These are phyloP conservation scores for Paratilapia polleni DNA, from an alignment of 2,113 vertebrate species.

Conservation along the genomic window DNA sequence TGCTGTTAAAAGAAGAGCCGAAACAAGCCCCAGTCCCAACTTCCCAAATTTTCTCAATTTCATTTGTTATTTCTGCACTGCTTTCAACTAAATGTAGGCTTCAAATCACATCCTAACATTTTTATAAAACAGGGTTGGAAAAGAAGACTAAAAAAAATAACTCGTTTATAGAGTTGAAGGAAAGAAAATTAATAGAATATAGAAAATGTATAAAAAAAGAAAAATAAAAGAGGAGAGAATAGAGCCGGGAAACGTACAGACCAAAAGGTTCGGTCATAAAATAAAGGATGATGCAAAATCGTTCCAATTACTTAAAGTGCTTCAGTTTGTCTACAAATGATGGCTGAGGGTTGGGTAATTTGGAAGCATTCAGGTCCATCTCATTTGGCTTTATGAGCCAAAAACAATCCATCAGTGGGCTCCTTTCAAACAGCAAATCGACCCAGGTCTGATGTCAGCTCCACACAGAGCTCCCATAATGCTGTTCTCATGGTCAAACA, in stretches of 20 bases:
- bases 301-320: background rate
- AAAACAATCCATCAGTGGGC: background rate
- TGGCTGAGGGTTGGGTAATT: background rate
- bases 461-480: background rate
- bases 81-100: too few species aligned
- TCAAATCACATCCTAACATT: too few species aligned
- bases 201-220: too few species aligned
- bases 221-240: too few species aligned
- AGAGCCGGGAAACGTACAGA: too few species aligned
- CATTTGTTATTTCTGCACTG: too few species aligned
- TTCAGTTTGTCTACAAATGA: background rate
- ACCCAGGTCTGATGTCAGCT: background rate
- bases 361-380: background rate
- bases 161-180: background rate
- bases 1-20: too few species aligned
- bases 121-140: too few species aligned
- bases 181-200: background rate
- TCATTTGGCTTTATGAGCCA: background rate
- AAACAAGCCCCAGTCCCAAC: too few species aligned
- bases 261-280: background rate
- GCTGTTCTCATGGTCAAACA: background rate
- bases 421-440: background rate
- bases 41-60: too few species aligned
- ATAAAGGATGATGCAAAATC: background rate
- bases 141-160: background rate